Percentiles rank a stretch among this genome's conserved stretches.
Evolutionary conservation across 2,113 vertebrate species (phyloP).

Genomic region (Callithrix jacchus): DNA sequence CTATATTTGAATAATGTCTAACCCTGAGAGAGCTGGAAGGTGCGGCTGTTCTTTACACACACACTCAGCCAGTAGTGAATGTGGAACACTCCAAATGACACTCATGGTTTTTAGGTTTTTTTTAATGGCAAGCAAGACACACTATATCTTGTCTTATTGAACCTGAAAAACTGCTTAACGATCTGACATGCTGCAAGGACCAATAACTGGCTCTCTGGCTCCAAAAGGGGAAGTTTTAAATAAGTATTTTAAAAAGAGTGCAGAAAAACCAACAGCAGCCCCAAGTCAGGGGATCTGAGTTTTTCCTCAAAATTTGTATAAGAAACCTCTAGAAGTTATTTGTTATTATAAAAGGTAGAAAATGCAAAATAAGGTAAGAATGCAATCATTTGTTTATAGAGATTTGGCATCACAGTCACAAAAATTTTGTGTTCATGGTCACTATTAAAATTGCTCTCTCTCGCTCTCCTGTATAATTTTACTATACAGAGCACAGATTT

Average conservation of each 20-base stretch:
- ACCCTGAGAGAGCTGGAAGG: neutral
- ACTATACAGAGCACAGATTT: neutral
- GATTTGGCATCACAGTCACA: neutral
- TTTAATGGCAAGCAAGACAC: neutral
- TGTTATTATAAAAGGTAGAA: conserved; percentile 27
- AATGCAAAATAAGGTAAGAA: neutral
- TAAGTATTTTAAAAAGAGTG: neutral
- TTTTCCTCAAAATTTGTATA: neutral
- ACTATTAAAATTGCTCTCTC: conserved; percentile 14
- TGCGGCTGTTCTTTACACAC: neutral
- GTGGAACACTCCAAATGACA: conserved; percentile 30
- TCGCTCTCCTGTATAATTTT: neutral
- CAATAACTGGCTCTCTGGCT: neutral
- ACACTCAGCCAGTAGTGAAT: neutral
- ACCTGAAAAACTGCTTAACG: neutral
- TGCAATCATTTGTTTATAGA: conserved; percentile 35
- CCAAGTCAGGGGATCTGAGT: conserved; percentile 24
- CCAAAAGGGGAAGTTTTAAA: neutral
- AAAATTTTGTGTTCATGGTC: conserved; percentile 15
- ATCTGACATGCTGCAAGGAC: conserved; percentile 21
- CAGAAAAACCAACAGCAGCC: conserved; percentile 21
- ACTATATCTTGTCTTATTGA: neutral
- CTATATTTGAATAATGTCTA: neutral
- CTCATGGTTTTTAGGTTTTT: neutral
- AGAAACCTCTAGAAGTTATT: conserved; percentile 23